A percentile compares a stretch with the other conserved stretches of the same genome.
phyloP scores from a whole-genome alignment of 2,888 invertebrate genomes.

The Halocaridina rubra region DNA sequence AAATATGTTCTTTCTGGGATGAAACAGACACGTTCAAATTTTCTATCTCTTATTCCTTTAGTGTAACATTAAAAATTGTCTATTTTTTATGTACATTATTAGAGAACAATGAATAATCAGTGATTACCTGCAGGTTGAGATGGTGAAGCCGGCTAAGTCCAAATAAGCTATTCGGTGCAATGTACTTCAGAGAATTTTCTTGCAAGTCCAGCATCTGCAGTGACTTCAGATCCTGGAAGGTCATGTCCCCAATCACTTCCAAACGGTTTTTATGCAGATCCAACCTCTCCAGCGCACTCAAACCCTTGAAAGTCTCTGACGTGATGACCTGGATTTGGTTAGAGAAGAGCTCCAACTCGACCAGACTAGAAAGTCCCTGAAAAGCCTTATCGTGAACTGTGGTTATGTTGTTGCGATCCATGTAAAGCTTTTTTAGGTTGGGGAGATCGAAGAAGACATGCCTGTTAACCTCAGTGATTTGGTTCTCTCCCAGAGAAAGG shows the following conservation, averaged over 20 bases:
- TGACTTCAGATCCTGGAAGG: constrained; percentile 83
- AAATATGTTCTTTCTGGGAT: too few relatives aligned
- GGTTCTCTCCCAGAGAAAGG: constrained; percentile 81
- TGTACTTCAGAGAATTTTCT: constrained; percentile 73
- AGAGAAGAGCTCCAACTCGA: constrained; percentile 70
- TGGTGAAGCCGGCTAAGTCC: constrained; percentile 80
- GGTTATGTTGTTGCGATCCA: constrained; percentile 66
- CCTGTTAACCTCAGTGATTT: constrained; percentile 78
- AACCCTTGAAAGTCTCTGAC: constrained; percentile 70
- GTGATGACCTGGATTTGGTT: constrained; percentile 71
- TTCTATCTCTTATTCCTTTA: too few relatives aligned
- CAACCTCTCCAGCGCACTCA: constrained; percentile 79
- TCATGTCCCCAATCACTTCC: constrained; percentile 81
- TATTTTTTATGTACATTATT: too few relatives aligned
- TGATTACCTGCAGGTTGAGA: constrained; percentile 73
- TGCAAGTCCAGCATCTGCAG: constrained; percentile 78
- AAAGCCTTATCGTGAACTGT: constrained; percentile 66
- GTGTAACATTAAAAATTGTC: too few relatives aligned
- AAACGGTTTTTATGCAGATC: constrained; percentile 81
- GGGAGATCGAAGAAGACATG: constrained; percentile 82
- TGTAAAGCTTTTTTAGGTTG: constrained; percentile 68
- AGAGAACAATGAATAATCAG: too few relatives aligned
- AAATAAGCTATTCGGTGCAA: constrained; percentile 82
- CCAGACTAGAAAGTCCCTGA: constrained; percentile 64
- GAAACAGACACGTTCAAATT: too few relatives aligned